Evolutionary conservation across 2,797 vertebrate genomes (phyloP), one percentile per base, ranked within the genome.

Genomic region (Brachyalestes nurse): DNA sequence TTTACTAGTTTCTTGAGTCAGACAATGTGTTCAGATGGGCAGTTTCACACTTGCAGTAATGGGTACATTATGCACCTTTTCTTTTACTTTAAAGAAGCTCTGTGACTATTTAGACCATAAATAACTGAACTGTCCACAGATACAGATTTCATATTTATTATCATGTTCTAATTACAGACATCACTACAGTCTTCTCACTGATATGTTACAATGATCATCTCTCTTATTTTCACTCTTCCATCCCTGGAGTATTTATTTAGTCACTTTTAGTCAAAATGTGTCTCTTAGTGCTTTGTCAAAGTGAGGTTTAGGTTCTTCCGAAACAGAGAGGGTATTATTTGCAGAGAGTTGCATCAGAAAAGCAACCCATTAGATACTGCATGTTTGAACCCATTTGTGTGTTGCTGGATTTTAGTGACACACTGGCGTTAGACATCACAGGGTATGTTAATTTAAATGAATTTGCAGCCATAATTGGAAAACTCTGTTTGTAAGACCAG

Each of bases 261-360:
- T 49, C 45, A 49, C 13, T 70, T 70, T 49, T 16, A 47, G n/a
- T 70, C 10, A 49, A 70, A 47, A 5, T 64, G 14, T 4, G 8
- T 62, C 19, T 28, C 12, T 47, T 49, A 25, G 4, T 51, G 69
- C 28, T 42, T 67, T 13, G 14, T 47, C 45, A 45, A n/a, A 21
- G 17, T 40, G 34, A 49, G 12, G 61, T 66, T 51, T 6, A 10
- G 17, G 69, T 47, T 71, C 4, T 25, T 51, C 1, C 23, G 6
- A 28, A 47, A 71, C 45, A 23, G 42, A 25, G 1, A 17, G 10
- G 28, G 45, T 53, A 25, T 51, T 51, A 51, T 71, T 34, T 69
- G 42, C 47, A 3, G 28, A 19, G 47, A 17, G 69, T 71, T 71
- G 21, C 40, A 13, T 71, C 69, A 71, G 51, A 53, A 71, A 71